Conservation (phyloP, 2,888 invertebrate genomes). For the Chironomus tentans region DNA sequence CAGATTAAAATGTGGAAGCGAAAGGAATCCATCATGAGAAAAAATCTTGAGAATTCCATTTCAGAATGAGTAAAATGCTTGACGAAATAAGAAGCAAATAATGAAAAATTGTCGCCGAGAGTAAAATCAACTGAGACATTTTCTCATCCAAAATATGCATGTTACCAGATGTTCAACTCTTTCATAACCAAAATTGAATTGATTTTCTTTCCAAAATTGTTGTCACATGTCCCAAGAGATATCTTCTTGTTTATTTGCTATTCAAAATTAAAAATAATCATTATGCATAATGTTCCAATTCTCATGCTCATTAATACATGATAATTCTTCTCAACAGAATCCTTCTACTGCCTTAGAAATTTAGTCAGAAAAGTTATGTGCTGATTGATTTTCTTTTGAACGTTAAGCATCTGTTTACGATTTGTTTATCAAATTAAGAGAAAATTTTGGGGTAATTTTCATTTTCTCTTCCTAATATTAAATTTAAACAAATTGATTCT, state of each 20-base stretch:
- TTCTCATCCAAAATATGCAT: too few species aligned
- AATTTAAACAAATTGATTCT: too few species aligned
- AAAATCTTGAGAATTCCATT: not conserved
- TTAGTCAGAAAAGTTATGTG: not conserved
- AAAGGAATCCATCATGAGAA: constrained; percentile 11
- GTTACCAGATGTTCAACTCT: too few species aligned
- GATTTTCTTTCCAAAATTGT: too few species aligned
- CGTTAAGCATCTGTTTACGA: constrained; percentile 7
- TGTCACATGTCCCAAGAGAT: too few species aligned
- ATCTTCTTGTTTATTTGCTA: not conserved
- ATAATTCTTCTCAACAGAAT: not conserved
- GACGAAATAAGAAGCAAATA: not conserved
- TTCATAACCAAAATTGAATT: too few species aligned
- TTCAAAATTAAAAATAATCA: not conserved
- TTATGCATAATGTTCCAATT: too few species aligned
- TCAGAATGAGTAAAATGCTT: not conserved
- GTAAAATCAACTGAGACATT: not conserved
- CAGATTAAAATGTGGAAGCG: not conserved
- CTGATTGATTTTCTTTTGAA: constrained; percentile 6
- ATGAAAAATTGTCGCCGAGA: not conserved
- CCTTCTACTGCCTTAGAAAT: too few species aligned
- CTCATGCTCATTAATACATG: too few species aligned
- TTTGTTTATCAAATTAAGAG: not conserved
- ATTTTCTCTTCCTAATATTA: too few species aligned
- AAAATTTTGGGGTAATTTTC: not conserved